phyloP scores from a whole-genome alignment of 2,888 invertebrate species.

The Trichopria drosophilae region DNA sequence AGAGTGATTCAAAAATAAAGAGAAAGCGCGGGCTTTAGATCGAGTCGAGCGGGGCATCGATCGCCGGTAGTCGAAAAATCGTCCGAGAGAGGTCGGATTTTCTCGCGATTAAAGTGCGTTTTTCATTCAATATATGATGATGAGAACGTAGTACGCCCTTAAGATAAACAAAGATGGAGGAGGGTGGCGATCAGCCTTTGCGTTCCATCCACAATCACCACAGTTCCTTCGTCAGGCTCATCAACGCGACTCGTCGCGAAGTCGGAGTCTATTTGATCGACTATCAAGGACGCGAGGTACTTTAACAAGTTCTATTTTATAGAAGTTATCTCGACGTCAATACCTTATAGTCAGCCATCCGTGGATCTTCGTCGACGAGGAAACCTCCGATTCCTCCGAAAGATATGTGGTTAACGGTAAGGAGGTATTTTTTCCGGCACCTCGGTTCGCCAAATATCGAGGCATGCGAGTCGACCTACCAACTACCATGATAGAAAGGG shows the following conservation, averaged over 20 bases:
- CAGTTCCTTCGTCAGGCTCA: constrained; percentile 64
- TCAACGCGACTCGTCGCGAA: constrained; percentile 63
- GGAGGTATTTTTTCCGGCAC: constrained; percentile 49
- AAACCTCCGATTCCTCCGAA: constrained; percentile 74
- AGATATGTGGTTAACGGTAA: constrained; percentile 44
- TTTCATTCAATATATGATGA: no score
- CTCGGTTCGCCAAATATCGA: constrained; percentile 40
- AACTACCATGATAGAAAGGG: constrained; percentile 35
- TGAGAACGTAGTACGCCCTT: no score
- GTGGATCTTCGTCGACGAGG: constrained; percentile 78
- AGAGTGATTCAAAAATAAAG: no score
- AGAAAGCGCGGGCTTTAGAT: no score
- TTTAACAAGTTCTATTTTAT: constrained; percentile 66
- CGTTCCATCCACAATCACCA: constrained; percentile 46
- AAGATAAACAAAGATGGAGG: no score
- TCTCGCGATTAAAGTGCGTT: no score
- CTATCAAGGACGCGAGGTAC: constrained; percentile 67
- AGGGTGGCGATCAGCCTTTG: no score
- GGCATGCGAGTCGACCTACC: constrained; percentile 33
- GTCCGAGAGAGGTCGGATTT: no score
- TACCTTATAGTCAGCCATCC: constrained; percentile 80
- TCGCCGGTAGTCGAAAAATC: no score
- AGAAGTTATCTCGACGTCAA: constrained; percentile 67
- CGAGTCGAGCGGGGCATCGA: no score
- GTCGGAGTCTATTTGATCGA: constrained; percentile 78